phyloP scores from a whole-genome alignment of 2,888 invertebrate species.

The Lasius platythorax region DNA sequence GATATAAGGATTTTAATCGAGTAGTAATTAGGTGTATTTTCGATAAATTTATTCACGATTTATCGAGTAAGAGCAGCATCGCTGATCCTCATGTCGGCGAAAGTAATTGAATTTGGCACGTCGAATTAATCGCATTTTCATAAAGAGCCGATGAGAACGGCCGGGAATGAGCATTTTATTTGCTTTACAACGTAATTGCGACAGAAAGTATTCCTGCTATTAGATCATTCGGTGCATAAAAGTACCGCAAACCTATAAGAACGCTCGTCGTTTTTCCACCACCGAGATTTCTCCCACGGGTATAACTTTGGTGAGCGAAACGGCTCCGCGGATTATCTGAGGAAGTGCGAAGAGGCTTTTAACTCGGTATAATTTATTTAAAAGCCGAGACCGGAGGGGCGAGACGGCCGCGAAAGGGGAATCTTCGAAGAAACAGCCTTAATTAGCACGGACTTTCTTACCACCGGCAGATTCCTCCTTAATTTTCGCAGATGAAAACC shows the following conservation, averaged over 20 bases:
- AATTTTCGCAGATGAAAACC: constrained; percentile 61
- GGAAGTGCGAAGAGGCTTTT: constrained; percentile 79
- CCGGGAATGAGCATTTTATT: constrained; percentile 22
- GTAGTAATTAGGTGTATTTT: background rate
- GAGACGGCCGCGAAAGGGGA: constrained; percentile 61
- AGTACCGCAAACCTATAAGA: constrained; percentile 47
- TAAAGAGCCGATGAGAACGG: constrained; percentile 10
- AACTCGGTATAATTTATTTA: constrained; percentile 77
- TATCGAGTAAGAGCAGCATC: background rate
- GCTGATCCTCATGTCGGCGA: background rate
- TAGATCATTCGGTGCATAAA: constrained; percentile 59
- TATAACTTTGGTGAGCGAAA: constrained; percentile 67
- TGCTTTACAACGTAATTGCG: constrained; percentile 48
- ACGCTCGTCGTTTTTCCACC: constrained; percentile 57
- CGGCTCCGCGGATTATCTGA: constrained; percentile 73
- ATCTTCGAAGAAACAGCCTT: constrained; percentile 75
- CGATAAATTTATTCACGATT: constrained; percentile 27
- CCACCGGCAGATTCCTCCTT: constrained; percentile 55
- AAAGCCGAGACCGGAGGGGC: constrained; percentile 62
- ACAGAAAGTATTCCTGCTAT: constrained; percentile 56
- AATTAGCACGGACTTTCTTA: constrained; percentile 73
- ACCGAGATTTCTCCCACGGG: constrained; percentile 59
- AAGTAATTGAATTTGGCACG: constrained; percentile 27
- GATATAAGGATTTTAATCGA: background rate
- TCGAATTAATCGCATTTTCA: constrained; percentile 33